These are phyloP conservation scores for Eublepharis macularius DNA, from an alignment of 2,113 vertebrate genomes.

Conservation along the genomic window DNA sequence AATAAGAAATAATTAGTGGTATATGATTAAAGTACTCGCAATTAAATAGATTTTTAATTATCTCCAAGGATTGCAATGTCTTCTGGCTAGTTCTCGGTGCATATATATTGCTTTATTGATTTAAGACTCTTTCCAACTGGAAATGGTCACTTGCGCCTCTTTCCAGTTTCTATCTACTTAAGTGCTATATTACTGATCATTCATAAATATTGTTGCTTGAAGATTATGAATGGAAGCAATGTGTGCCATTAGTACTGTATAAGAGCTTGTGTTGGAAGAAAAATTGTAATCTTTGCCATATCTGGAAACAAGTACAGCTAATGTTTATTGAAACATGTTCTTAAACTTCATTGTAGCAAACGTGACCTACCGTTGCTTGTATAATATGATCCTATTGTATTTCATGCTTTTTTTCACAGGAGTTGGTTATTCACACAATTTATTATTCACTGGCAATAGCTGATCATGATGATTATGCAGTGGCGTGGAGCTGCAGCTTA, in stretches of 20 bases:
- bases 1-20: not conserved
- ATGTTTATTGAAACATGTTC: no score
- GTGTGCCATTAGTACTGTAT: not conserved
- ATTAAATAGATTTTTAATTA: constrained; percentile 3
- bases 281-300: not conserved
- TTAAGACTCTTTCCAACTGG: constrained; percentile 17
- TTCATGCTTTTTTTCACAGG: not conserved
- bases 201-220: not conserved
- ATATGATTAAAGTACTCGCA: constrained; percentile 11
- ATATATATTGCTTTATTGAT: not conserved
- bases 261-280: not conserved
- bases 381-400: not conserved
- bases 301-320: not conserved
- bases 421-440: not conserved
- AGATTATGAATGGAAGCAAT: not conserved
- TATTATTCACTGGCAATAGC: not conserved
- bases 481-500: not conserved
- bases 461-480: not conserved
- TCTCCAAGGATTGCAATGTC: not conserved
- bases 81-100: constrained; percentile 4
- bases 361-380: not conserved
- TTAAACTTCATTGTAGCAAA: not conserved
- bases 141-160: not conserved
- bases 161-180: not conserved
- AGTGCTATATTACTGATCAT: not conserved